Base-by-base conservation (phyloP, 2,888 invertebrate species). In the Andrena praecox region DNA sequence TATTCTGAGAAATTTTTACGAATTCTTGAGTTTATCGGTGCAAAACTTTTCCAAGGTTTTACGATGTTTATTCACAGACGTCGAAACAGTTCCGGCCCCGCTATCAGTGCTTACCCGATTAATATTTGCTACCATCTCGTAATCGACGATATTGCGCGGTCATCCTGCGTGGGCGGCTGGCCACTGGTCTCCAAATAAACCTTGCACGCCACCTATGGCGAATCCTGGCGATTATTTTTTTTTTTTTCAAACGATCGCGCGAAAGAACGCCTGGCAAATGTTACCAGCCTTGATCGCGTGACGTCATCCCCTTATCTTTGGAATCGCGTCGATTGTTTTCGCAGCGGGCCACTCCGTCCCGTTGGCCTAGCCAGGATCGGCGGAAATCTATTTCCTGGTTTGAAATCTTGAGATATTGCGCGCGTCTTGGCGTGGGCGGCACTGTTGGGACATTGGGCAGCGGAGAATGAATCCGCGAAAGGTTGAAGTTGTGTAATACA, bases 41-140 rank as follows among this genome's bases (percentile, higher is more conserved):
- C 52, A 27, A 27, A 10, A 27, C 4, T 12, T 56, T 24, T 10
- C 24, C 8, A 24, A 8, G 24, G 12, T 1, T 56, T 27, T 24
- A 52, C 20, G 20, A 42, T 63, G 12, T 63, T 63, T 63, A 8
- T 24, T 64, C 56, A 60, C 16, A 31, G 12, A 29, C 12, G 27
- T 29, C 24, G 62, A 24, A 67, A 74, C 62, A 48, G 35, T 50
- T 77, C 63, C 27, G 31, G 31, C 24, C 10, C 27, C 35, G 48
- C 59, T 48, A 35, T 56, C 29, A 16, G 20, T 20, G 2, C 54
- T 80, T 76, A 69, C 67, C 56, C 52, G 81, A 83, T 52, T 91
- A 91, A 92, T 90, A 90, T 91, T 91, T 90, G 85, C 88, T 67
- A 85, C 64, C 81, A 83, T 89, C 81, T 88, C 86, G 89, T 90